Base-by-base conservation (phyloP, 2,797 vertebrate genomes). In the Chlorospingus flavigularis region DNA sequence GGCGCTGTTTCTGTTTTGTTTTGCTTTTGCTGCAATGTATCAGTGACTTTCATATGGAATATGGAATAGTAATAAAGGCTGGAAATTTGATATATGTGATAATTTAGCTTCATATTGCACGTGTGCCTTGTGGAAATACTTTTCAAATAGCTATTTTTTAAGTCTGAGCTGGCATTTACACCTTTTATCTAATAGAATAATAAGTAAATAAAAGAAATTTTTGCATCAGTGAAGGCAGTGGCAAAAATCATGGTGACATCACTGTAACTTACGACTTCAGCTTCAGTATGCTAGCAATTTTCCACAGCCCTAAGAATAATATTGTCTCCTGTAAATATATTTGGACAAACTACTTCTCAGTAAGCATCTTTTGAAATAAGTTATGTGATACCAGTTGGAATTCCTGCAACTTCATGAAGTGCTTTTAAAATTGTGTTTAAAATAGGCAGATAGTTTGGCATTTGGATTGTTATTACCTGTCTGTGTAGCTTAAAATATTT, bases 61-160 rank as follows among this genome's bases (percentile, higher is more conserved):
- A 76, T 30, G 63, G 60, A 90, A 55, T 79, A 79, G 81, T 74
- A 55, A 71, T 74, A 63, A 88, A 79, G 51, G 48, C 75, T 82
- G 81, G 74, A 76, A 61, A 85, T 95, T 89, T 74, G 72, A 79
- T 92, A 87, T 67, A n/a, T 61, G 28, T 86, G 58, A 43, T 61
- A 81, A 68, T 20, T 88, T 51, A n/a, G 58, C 63, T 82, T 72
- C 51, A 67, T 92, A 74, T 84, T 89, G 91, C 92, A 92, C 11
- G 30, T 68, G 91, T 93, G 86, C 86, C 75, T 93, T 66, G 42
- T 79, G 45, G 55, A 76, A 80, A 55, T 92, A 88, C 54, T 93
- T 93, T 79, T 92, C 53, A 85, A 53, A 85, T 65, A 93, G 65
- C 60, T 93, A 23, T 88, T 96, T 96, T 95, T 91, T 43, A 91